Base-by-base conservation (phyloP, 2,113 vertebrate species). In the Cyprinodon tularosa region DNA sequence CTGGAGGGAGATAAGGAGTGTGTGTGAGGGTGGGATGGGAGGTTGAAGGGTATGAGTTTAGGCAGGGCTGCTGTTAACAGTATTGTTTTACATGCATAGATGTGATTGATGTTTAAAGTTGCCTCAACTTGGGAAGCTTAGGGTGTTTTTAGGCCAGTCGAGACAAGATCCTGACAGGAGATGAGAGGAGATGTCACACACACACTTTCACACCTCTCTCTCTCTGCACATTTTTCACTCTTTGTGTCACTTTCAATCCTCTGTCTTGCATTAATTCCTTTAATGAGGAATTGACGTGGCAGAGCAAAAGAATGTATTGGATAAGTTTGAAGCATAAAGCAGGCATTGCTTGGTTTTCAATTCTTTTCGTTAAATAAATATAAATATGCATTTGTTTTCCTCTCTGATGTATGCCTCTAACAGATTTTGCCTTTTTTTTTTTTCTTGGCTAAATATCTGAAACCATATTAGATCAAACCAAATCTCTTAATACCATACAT, bases 171-270 rank as follows among this genome's bases (percentile, higher is more conserved):
- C 73, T 66, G 63, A 64, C 87, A 86, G 81, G 84, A 90, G 89
- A 93, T 78, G 85, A 92, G 90, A 90, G 74, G 71, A 63, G 86
- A 90, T 86, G 89, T 93, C 92, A 91, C 88, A 82, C 71, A 38
- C 9, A 4, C 68, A 20, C 69, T 65, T 69, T 67, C 76, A 66
- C 63, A 48, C 83, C 59, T 68, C 64, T 86, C 69, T 82, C 67
- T 81, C 74, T 81, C 42, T n/a, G 4, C 72, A 68, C 72, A 50
- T 75, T 66, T 81, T 72, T 88, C 87, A 80, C 87, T 90, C 89
- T 10, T 81, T 78, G 72, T 79, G 81, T 88, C 88, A 86, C 82
- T 84, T 82, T 89, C 76, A 37, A 84, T 50, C 45, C 42, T 45
- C 67, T 71, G 39, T 22, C 71, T 39, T 70, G 66, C 75, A 77